phyloP scores from a whole-genome alignment of 2,888 invertebrate species.

The Poecilobothrus nobilitatus region DNA sequence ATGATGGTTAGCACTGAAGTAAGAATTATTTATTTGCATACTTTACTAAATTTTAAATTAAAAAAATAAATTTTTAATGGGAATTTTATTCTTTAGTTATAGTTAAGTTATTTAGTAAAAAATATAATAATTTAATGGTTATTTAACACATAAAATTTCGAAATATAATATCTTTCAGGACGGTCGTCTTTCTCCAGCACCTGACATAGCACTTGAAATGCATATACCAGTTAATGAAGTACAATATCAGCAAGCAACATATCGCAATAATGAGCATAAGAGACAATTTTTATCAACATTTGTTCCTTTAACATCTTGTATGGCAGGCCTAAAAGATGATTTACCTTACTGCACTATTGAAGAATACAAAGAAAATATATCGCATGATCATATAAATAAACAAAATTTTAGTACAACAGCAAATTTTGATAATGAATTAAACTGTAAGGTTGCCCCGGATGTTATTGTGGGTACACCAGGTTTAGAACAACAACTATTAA shows the following conservation, averaged over 20 bases:
- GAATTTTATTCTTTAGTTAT: no score
- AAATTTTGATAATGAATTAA: slow-evolving; percentile 36
- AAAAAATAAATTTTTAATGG: no score
- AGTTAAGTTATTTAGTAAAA: no score
- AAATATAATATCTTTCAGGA: slow-evolving; percentile 30
- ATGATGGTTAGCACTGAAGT: not conserved
- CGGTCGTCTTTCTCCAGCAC: slow-evolving; percentile 45
- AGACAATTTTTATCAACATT: slow-evolving; percentile 71
- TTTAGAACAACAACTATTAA: slow-evolving; percentile 63
- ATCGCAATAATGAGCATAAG: slow-evolving; percentile 54
- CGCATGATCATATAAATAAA: slow-evolving; percentile 26
- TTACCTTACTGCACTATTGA: slow-evolving; percentile 51
- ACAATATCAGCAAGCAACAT: slow-evolving; percentile 42
- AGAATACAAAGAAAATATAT: slow-evolving; percentile 22
- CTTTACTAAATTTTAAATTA: no score
- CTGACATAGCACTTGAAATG: slow-evolving; percentile 50
- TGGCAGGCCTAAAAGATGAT: slow-evolving; percentile 54
- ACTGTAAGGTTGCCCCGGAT: slow-evolving; percentile 59
- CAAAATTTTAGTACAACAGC: slow-evolving; percentile 24
- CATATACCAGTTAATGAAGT: slow-evolving; percentile 45
- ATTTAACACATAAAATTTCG: no score
- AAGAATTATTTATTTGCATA: not conserved
- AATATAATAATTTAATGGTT: no score
- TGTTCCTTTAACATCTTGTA: slow-evolving; percentile 71
- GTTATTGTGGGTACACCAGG: slow-evolving; percentile 59